Evolutionary conservation across 2,888 invertebrate genomes (phyloP).

Genomic region (Andrena dorsata): DNA sequence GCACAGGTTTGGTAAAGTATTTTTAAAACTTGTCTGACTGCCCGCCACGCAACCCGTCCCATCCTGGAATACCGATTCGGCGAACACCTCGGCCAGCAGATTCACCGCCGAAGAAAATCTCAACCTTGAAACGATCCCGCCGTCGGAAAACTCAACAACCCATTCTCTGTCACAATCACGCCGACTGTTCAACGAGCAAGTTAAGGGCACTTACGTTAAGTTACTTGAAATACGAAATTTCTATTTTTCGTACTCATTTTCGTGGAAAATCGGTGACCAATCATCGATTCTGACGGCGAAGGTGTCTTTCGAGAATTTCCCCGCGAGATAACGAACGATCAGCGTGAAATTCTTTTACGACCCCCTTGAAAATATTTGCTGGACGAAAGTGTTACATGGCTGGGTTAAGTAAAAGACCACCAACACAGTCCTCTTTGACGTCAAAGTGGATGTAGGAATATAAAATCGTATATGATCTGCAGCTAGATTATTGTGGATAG

Average conservation of each 20-base stretch:
- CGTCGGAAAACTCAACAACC: background rate
- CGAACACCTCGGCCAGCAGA: slow-evolving; percentile 33
- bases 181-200: background rate
- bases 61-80: slow-evolving; percentile 66
- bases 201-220: background rate
- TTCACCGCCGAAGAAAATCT: slow-evolving; percentile 41
- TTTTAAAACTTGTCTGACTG: slow-evolving; percentile 77
- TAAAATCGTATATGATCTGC: background rate
- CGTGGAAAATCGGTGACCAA: background rate
- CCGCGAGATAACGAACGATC: slow-evolving; percentile 4
- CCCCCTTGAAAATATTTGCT: slow-evolving; percentile 30
- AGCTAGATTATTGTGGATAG: background rate
- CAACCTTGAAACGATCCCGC: slow-evolving; percentile 5
- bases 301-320: slow-evolving; percentile 14
- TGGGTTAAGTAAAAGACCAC: background rate
- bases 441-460: background rate
- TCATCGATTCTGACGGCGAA: background rate
- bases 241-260: background rate
- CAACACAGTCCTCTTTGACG: background rate
- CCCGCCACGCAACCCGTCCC: slow-evolving; percentile 70
- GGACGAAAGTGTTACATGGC: slow-evolving; percentile 22
- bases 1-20: slow-evolving; percentile 71
- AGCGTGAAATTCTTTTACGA: slow-evolving; percentile 33
- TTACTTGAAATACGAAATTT: no score
- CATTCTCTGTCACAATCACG: background rate